Evolutionary conservation across 2,797 vertebrate species (phyloP).

Genomic region (Myripristis jacobus): DNA sequence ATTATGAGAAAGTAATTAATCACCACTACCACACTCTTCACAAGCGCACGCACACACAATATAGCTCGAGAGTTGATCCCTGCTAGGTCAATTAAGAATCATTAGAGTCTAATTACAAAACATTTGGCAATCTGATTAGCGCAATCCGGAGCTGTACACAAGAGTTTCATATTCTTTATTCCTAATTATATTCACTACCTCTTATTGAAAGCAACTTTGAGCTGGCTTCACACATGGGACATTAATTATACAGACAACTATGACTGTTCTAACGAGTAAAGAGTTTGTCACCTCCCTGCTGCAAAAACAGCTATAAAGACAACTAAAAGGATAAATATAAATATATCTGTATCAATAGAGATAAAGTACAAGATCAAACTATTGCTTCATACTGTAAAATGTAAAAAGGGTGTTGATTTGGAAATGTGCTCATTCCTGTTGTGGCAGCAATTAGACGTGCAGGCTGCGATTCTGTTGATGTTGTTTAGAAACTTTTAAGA

Average conservation of each 20-base stretch:
- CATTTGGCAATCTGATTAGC: constrained; percentile 51
- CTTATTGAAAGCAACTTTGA: constrained; percentile 13
- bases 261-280: not conserved
- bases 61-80: constrained; percentile 55
- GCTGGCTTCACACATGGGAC: not conserved
- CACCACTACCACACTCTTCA: constrained; percentile 13
- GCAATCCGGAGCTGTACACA: constrained; percentile 32
- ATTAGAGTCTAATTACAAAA: constrained; percentile 60
- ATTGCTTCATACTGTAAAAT: too few species aligned
- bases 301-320: not conserved
- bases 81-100: constrained; percentile 60
- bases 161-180: not conserved
- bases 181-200: not conserved
- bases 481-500: not conserved
- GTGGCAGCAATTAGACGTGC: too few species aligned
- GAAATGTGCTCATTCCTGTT: too few species aligned
- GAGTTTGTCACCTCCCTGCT: not conserved
- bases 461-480: too few species aligned
- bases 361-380: too few species aligned
- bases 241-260: not conserved
- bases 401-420: too few species aligned
- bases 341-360: too few species aligned
- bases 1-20: constrained; percentile 61
- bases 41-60: constrained; percentile 28
- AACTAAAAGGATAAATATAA: too few species aligned